These are phyloP conservation scores for Leptodactylus fallax DNA, from an alignment of 2,797 vertebrate genomes.

Conservation along the genomic window DNA sequence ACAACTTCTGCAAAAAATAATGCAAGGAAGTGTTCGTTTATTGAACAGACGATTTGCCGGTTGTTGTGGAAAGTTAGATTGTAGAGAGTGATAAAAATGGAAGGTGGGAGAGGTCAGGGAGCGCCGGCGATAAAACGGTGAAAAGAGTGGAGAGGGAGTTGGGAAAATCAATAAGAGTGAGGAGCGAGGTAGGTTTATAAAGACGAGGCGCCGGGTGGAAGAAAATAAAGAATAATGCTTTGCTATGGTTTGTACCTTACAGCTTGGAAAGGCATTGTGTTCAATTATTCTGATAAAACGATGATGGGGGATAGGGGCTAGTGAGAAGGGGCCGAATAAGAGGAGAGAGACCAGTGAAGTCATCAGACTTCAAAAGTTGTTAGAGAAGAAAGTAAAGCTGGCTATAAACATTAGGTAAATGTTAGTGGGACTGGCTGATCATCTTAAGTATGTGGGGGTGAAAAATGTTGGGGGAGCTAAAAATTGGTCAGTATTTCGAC, in stretches of 20 bases:
- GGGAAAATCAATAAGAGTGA: slow-evolving; percentile 49
- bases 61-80: slow-evolving; percentile 54
- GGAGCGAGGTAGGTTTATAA: slow-evolving; percentile 32
- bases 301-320: neutral
- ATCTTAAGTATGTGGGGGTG: too few species aligned
- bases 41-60: slow-evolving; percentile 55
- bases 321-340: neutral
- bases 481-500: too few species aligned
- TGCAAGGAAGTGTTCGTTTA: slow-evolving; percentile 54
- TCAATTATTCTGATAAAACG: neutral
- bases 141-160: slow-evolving; percentile 35
- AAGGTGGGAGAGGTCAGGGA: slow-evolving; percentile 46
- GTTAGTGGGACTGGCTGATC: too few species aligned
- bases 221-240: slow-evolving; percentile 37
- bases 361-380: neutral
- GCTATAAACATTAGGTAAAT: too few species aligned
- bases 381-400: too few species aligned
- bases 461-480: too few species aligned
- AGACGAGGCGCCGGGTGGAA: neutral
- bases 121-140: slow-evolving; percentile 15
- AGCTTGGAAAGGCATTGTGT: slow-evolving; percentile 6
- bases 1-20: slow-evolving; percentile 61
- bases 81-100: slow-evolving; percentile 54
- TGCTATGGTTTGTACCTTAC: slow-evolving; percentile 10
- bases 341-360: neutral